Evolutionary conservation across 2,888 invertebrate species (phyloP), one percentile per base, ranked within the genome.

Genomic region (Odontothrips loti): DNA sequence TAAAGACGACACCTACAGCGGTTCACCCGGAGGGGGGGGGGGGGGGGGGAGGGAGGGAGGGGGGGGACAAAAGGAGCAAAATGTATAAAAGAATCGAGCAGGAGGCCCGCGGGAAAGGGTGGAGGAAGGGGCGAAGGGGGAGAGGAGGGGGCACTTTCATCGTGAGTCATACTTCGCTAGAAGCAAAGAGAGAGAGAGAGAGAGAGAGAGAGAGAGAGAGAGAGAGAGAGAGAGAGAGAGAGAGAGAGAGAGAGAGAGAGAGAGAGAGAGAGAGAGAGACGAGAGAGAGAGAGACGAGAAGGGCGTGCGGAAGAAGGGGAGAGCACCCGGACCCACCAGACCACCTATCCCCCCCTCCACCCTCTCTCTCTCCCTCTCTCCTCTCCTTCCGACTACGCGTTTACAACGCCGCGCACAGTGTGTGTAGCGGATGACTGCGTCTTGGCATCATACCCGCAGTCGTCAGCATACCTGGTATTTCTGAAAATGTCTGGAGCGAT

Each of bases 111-210:
- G 9, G 10, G 27, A 27, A 27, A 23, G 68, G 27, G 12, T 20
- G 68, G 68, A 68, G 23, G 68, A 27, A 10, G 27, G 68, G 11
- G 11, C n/a, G 23, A 23, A 68, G 4, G n/a, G 68, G 68, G 20
- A 1, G 68, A 51, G 17, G 58, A 17, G 27, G 68, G 68, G 68
- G 68, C 68, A 75, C 68, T 75, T 75, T 75, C 68, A 75, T 75
- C 68, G 68, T 75, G 68, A 75, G 68, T 75, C 68, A 75, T 75
- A 75, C 68, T 75, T 75, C 68, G 68, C 68, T 75, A 75, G 68
- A 75, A 75, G 68, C 68, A 75, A 75, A 1, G 27, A 23, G 27
- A 23, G 68, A 23, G 23, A 27, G 68, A 27, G 68, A 27, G 68
- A 11, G 23, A 58, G 58, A 58, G 58, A 51, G 58, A 58, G 58